Base-by-base conservation (phyloP, 2,797 vertebrate genomes). In the Carduelis carduelis region DNA sequence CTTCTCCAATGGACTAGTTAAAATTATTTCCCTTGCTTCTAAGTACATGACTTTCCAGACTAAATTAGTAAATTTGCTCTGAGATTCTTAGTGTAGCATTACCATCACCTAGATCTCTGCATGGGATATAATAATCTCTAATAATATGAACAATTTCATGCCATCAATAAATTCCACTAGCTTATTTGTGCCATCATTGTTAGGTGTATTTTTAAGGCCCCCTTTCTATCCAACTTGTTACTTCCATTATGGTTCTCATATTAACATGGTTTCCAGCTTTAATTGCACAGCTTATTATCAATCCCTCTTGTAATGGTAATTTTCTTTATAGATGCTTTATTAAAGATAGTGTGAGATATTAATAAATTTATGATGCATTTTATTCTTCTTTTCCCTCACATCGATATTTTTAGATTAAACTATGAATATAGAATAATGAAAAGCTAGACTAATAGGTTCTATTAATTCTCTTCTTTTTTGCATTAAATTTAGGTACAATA, bases 321-420 rank as follows among this genome's bases (percentile, higher is more conserved):
- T 79, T 89, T 84, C 52, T 84, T 94, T 79, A 44, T 65, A 65
- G 82, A 61, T 61, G 53, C 76, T 93, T 83, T 95, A 86, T 75
- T 47, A 75, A 84, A 87, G 86, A 72, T 75, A 70, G 21, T 66
- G 65, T 60, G 69, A 1, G 46, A 68, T 90, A 65, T 75, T 95
- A 93, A 94, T 89, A 94, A 95, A 93, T 90, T 96, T 50, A 82
- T 94, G 87, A 89, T 86, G 85, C 69, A 20, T 95, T 95, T 95
- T 94, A 88, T 91, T 88, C 72, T 59, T 30, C 80, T 91, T 91
- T 91, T 37, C 21, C 14, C n/a, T 96, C 69, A 65, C 74, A 94
- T 91, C 28, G 61, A 59, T 93, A 69, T 86, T 91, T 96, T 91
- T 91, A 91, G 53, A 78, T 94, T 92, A 93, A 92, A 59, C 55